These are phyloP conservation scores for Pleuronectes platessa DNA, from an alignment of 2,113 vertebrate species.

Conservation along the genomic window DNA sequence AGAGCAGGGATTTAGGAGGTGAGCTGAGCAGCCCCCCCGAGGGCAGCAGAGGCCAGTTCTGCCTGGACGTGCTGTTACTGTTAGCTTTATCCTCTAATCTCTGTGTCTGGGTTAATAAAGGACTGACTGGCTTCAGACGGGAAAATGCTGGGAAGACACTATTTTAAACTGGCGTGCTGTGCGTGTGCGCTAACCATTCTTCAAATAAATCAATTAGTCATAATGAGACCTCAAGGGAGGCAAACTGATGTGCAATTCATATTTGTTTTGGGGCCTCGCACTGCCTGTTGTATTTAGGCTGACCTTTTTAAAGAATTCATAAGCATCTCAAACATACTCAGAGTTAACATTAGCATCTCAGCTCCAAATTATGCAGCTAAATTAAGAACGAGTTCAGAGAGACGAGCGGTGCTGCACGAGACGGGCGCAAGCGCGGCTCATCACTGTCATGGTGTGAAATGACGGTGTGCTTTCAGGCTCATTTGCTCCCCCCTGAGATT, in stretches of 20 bases:
- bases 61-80: slow-evolving; percentile 4
- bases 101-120: slow-evolving; percentile 8
- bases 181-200: slow-evolving; percentile 2
- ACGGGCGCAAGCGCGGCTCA: not conserved
- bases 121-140: not conserved
- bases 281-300: slow-evolving; percentile 34
- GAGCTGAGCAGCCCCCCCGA: not conserved
- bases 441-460: slow-evolving; percentile 12
- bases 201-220: slow-evolving; percentile 53
- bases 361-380: slow-evolving; percentile 22
- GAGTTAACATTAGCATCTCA: slow-evolving; percentile 39
- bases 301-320: slow-evolving; percentile 38
- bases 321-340: slow-evolving; percentile 23
- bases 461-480: slow-evolving; percentile 5
- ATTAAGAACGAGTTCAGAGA: slow-evolving; percentile 18
- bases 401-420: not conserved
- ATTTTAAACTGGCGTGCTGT: not conserved
- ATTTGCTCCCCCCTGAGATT: slow-evolving; percentile 2
- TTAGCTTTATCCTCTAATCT: slow-evolving; percentile 14
- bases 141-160: not conserved
- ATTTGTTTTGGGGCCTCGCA: slow-evolving; percentile 17
- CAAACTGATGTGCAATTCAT: slow-evolving; percentile 35
- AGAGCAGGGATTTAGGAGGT: not conserved
- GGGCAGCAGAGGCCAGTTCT: slow-evolving; percentile 19
- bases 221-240: slow-evolving; percentile 61